Percentiles rank a stretch among this genome's conserved stretches.
Evolutionary conservation across 2,888 invertebrate species (phyloP).

Genomic region (Steromphala cineraria): DNA sequence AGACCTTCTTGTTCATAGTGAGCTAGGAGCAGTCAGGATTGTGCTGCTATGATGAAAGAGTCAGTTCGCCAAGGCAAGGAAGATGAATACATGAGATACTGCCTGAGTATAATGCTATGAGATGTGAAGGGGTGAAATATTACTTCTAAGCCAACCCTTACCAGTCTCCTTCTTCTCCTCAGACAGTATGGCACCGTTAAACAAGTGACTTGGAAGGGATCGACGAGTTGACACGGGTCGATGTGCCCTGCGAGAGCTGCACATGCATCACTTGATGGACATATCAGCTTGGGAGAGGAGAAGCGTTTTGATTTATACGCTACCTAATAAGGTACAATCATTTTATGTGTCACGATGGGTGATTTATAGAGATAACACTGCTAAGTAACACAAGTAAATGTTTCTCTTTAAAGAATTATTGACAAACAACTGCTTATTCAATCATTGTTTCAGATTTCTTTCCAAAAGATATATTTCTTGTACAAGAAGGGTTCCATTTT

Average conservation of each 20-base stretch:
- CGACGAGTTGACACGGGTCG: not conserved
- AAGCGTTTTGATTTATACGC: no score
- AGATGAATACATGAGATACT: not conserved
- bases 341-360: no score
- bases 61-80: not conserved
- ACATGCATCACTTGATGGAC: slow-evolving; percentile 9
- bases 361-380: no score
- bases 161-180: not conserved
- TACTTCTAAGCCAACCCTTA: not conserved
- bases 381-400: no score
- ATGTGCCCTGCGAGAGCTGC: slow-evolving; percentile 12
- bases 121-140: not conserved
- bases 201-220: not conserved
- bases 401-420: no score
- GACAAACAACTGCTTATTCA: no score
- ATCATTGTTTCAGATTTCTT: no score
- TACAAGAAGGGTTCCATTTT: no score
- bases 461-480: no score
- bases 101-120: not conserved
- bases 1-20: not conserved
- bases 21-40: no score
- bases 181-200: not conserved
- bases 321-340: no score
- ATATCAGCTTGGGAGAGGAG: not conserved
- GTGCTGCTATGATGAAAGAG: no score